phyloP scores from a whole-genome alignment of 2,113 vertebrate genomes.

The Hemiscyllium ocellatum region DNA sequence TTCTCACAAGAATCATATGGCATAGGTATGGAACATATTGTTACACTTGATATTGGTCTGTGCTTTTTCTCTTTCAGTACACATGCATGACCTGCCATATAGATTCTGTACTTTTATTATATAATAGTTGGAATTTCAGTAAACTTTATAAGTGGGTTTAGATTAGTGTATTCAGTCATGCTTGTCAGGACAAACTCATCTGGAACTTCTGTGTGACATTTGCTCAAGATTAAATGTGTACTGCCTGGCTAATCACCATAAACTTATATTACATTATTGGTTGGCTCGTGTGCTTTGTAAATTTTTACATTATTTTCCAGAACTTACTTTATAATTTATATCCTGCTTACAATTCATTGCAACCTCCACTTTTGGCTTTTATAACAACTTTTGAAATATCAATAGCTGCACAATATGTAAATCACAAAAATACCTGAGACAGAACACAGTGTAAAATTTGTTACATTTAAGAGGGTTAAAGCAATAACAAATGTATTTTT shows the following conservation, averaged over 20 bases:
- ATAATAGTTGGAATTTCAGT: background rate
- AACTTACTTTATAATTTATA: background rate
- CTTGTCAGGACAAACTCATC: background rate
- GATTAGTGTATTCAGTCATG: background rate
- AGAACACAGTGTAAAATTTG: background rate
- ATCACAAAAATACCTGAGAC: background rate
- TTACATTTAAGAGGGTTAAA: background rate
- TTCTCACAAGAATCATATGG: background rate
- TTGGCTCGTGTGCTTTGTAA: background rate
- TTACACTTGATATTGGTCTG: background rate
- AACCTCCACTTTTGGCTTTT: background rate
- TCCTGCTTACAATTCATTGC: conserved; percentile 6
- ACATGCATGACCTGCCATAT: background rate
- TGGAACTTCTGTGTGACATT: conserved; percentile 26
- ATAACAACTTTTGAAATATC: background rate
- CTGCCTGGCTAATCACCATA: background rate
- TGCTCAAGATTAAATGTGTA: background rate
- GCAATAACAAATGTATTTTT: background rate
- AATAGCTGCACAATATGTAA: background rate
- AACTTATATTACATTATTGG: background rate
- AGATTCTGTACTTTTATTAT: background rate
- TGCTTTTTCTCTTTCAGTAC: background rate
- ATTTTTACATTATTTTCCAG: background rate
- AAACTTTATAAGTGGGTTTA: background rate
- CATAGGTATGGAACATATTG: background rate